These are phyloP conservation scores for Brevipalpus yothersi DNA, from an alignment of 1,140 invertebrate genomes.

Conservation along the genomic window DNA sequence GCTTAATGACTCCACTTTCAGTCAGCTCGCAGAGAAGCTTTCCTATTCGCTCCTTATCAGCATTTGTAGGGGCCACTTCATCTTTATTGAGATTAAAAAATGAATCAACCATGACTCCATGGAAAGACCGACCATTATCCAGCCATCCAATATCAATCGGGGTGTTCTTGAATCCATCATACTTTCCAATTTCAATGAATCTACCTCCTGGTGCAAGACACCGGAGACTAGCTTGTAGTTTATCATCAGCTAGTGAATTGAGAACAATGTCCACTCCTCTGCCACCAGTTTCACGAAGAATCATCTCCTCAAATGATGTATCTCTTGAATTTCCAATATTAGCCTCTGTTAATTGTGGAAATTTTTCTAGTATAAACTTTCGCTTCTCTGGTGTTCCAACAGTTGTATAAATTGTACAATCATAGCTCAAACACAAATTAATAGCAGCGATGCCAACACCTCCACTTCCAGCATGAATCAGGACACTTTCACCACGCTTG, in stretches of 20 bases:
- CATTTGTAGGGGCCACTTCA: slow-evolving; percentile 19
- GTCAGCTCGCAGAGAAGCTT: slow-evolving; percentile 29
- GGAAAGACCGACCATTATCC: slow-evolving; percentile 74
- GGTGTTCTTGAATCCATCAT: slow-evolving; percentile 70
- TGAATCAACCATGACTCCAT: slow-evolving; percentile 77
- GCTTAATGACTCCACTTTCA: slow-evolving; percentile 60
- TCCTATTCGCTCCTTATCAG: slow-evolving; percentile 44
- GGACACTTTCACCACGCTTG: slow-evolving; percentile 49
- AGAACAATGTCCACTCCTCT: slow-evolving; percentile 37
- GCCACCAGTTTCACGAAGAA: slow-evolving; percentile 47
- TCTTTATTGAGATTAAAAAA: slow-evolving; percentile 34
- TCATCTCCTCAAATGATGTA: slow-evolving; percentile 62
- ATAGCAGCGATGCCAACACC: slow-evolving; percentile 90
- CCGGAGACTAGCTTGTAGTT: slow-evolving; percentile 62
- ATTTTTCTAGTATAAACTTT: slow-evolving; percentile 60
- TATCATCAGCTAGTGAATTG: slow-evolving; percentile 39
- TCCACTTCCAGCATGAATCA: slow-evolving; percentile 84
- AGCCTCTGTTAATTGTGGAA: slow-evolving; percentile 49
- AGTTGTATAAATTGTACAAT: slow-evolving; percentile 63
- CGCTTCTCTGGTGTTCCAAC: slow-evolving; percentile 65
- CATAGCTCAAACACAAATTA: slow-evolving; percentile 58
- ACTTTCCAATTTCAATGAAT: slow-evolving; percentile 92
- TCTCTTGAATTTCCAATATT: slow-evolving; percentile 81
- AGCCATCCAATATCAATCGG: slow-evolving; percentile 32
- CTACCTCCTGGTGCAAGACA: slow-evolving; percentile 67